Conservation (phyloP, 2,888 invertebrate species). For the Sinopyrophorus schimmeli region DNA sequence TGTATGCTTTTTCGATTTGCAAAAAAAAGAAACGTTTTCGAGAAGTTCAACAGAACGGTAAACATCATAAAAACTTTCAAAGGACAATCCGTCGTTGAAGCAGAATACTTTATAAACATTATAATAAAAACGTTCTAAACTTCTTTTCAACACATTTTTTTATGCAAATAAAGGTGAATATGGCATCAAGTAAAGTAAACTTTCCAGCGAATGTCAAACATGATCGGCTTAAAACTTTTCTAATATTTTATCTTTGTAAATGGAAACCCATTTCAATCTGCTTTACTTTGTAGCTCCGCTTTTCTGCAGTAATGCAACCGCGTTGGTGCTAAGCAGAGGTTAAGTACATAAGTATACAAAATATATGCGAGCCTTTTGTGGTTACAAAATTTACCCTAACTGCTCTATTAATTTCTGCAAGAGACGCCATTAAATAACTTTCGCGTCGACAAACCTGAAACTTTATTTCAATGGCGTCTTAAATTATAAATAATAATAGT, state of each 20-base stretch:
- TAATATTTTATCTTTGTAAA: conserved; percentile 39
- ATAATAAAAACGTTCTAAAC: conserved; percentile 26
- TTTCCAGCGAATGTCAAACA: conserved; percentile 35
- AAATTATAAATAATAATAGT: no score
- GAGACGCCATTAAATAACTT: no score
- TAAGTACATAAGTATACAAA: conserved; percentile 16
- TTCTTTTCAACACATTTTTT: conserved; percentile 23
- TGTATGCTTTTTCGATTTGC: no score
- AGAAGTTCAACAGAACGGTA: conserved; percentile 4
- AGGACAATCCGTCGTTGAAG: conserved; percentile 14
- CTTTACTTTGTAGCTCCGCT: conserved; percentile 8
- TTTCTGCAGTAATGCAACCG: conserved; percentile 9
- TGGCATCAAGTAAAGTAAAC: conserved; percentile 32
- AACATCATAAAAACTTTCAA: conserved; percentile 17
- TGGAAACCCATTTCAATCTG: conserved; percentile 27
- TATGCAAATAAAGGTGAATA: conserved; percentile 30
- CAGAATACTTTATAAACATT: conserved; percentile 17
- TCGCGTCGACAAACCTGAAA: no score
- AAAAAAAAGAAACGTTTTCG: conserved; percentile 12
- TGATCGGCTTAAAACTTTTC: conserved; percentile 41
- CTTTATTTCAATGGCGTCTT: no score
- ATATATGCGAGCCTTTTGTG: not conserved
- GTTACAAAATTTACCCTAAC: not conserved
- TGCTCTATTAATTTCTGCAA: no score
- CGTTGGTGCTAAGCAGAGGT: conserved; percentile 7